Evolutionary conservation across 2,113 vertebrate species (phyloP).

Genomic region (Myiopsitta monachus): DNA sequence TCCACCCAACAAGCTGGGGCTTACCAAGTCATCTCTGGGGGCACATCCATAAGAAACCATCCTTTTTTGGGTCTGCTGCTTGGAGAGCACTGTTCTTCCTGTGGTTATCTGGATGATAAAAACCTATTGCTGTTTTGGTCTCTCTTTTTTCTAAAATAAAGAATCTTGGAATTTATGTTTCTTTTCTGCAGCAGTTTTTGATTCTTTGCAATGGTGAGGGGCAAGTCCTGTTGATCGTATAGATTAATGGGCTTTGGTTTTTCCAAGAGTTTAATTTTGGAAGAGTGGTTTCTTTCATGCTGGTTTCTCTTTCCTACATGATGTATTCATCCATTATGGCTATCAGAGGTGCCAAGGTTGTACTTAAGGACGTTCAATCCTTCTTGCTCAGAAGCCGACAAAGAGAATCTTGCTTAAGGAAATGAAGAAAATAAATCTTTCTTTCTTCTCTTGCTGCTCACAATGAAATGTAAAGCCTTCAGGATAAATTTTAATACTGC

Average conservation of each 20-base stretch:
- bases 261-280: neutral
- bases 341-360: neutral
- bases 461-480: neutral
- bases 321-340: neutral
- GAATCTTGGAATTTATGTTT: neutral
- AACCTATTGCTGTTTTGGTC: neutral
- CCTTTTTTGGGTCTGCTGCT: neutral
- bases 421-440: neutral
- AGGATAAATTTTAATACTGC: neutral
- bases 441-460: neutral
- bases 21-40: neutral
- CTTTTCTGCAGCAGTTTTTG: neutral
- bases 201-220: neutral
- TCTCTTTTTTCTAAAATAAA: neutral
- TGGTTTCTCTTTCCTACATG: neutral
- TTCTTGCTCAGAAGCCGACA: neutral
- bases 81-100: neutral
- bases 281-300: neutral
- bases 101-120: neutral
- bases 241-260: neutral
- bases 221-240: neutral
- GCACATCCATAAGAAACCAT: accelerated
- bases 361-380: neutral
- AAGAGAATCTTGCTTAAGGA: neutral
- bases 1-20: neutral